Evolutionary conservation across 2,113 vertebrate genomes (phyloP), one percentile per base, ranked within the genome.

Genomic region (Tragelaphus imberbis): DNA sequence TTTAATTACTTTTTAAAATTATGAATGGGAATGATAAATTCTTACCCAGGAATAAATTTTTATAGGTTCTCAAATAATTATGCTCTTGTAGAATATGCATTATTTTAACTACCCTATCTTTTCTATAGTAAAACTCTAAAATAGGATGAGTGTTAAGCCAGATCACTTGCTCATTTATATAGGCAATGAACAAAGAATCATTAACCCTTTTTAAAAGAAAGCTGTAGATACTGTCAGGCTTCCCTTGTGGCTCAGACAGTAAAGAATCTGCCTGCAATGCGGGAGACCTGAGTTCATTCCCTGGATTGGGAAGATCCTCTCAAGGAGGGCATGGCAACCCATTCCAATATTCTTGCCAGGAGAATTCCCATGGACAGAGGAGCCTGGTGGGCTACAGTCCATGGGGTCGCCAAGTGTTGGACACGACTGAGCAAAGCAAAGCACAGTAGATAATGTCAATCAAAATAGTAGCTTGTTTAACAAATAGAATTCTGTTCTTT

Each of bases 1-100:
- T 93, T 84, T 84, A 47, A 55, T 89, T 40, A 10, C 53, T 80
- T 87, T 94, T 87, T 28, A 77, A 28, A 49, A 59, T 63, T 71
- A 58, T 93, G 27, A 89, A 15, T 86, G 58, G 19, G n/a, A 96
- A 55, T 88, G 75, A 85, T 87, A 58, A 14, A 51, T 94, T 90
- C 10, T 94, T 84, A 80, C 4, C 23, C 17, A 92, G 28, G 4
- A 95, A 55, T 94, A 68, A 81, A 44, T 59, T 94, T 92, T 88
- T 94, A 82, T 80, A 53, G 3, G 7, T 86, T 33, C n/a, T 93
- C 77, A 81, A 95, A 59, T 96, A 90, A 90, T 51, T 92, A 16
- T 88, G 15, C 75, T 58, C 49, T 61, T 82, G 1, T 79, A 93
- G 51, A 68, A 79, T 84, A 92, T 44, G 10, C 30, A 58, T 92